Conservation (phyloP, 2,113 vertebrate genomes). For the Poeciliopsis retropinna region DNA sequence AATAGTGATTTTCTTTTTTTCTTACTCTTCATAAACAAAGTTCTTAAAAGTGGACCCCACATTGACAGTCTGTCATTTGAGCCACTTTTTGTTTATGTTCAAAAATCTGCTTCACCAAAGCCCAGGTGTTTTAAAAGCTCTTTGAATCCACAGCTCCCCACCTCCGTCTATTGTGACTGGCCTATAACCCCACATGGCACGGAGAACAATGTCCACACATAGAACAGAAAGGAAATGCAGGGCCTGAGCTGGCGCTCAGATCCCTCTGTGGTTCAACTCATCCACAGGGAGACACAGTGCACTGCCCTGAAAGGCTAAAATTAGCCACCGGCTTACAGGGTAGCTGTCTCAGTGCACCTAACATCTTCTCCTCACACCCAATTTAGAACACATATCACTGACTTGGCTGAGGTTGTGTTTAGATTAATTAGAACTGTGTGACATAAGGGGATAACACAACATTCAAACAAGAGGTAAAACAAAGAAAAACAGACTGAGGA, state of each 20-base stretch:
- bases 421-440: slow-evolving; percentile 33
- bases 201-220: slow-evolving; percentile 64
- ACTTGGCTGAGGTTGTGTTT: slow-evolving; percentile 11
- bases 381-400: slow-evolving; percentile 43
- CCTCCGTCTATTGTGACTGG: slow-evolving; percentile 45
- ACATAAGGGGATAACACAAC: slow-evolving; percentile 33
- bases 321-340: slow-evolving; percentile 76
- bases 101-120: slow-evolving; percentile 23
- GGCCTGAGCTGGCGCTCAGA: slow-evolving; percentile 63
- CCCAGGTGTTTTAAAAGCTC: slow-evolving; percentile 53
- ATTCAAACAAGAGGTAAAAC: slow-evolving; percentile 32
- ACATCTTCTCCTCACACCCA: slow-evolving; percentile 53
- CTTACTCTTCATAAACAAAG: neutral
- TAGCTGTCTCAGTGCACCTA: slow-evolving; percentile 62
- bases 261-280: slow-evolving; percentile 64
- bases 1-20: neutral
- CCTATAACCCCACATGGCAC: slow-evolving; percentile 58
- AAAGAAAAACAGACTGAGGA: slow-evolving; percentile 13
- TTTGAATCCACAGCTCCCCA: slow-evolving; percentile 54
- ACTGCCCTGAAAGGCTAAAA: slow-evolving; percentile 77
- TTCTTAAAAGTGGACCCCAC: slow-evolving; percentile 3
- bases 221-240: slow-evolving; percentile 59
- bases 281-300: slow-evolving; percentile 68
- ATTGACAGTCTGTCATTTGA: neutral
- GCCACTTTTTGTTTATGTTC: slow-evolving; percentile 2